phyloP scores from a whole-genome alignment of 2,888 invertebrate genomes.

The Drosophila anomalata region DNA sequence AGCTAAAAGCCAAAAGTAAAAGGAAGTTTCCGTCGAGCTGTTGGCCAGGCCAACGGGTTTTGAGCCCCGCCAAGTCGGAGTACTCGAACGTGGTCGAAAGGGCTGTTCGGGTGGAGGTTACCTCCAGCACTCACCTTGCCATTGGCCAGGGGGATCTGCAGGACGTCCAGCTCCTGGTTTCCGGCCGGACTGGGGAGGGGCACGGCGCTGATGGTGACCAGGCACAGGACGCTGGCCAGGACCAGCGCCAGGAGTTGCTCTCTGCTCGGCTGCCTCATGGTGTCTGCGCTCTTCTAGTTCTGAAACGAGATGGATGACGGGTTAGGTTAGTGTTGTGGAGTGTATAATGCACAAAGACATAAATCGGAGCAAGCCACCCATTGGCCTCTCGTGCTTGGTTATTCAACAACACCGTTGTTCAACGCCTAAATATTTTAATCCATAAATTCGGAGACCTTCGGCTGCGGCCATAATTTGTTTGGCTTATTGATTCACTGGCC shows the following conservation, averaged over 20 bases:
- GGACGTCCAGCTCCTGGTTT: slow-evolving; percentile 82
- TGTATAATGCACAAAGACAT: too few relatives aligned
- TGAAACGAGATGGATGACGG: slow-evolving; percentile 1
- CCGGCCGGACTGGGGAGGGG: slow-evolving; percentile 76
- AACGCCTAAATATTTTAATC: neutral
- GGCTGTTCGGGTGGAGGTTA: neutral
- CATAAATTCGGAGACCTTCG: slow-evolving; percentile 41
- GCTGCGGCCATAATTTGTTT: slow-evolving; percentile 14
- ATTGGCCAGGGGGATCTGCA: slow-evolving; percentile 83
- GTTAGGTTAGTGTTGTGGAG: neutral
- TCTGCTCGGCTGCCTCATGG: slow-evolving; percentile 61
- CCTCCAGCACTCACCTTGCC: slow-evolving; percentile 82
- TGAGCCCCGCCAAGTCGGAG: neutral
- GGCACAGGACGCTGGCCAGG: slow-evolving; percentile 70
- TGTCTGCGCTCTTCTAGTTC: slow-evolving; percentile 22
- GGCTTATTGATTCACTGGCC: slow-evolving; percentile 25
- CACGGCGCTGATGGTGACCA: slow-evolving; percentile 76
- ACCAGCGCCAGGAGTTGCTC: slow-evolving; percentile 61
- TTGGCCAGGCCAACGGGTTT: slow-evolving; percentile 5
- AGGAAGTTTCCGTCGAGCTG: slow-evolving; percentile 52
- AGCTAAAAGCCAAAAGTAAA: slow-evolving; percentile 56
- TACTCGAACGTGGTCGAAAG: neutral
- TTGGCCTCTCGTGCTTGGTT: neutral
- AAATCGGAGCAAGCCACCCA: too few relatives aligned
- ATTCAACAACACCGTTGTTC: neutral